phyloP scores from a whole-genome alignment of 2,888 invertebrate genomes.

The Limnephilus rhombicus region DNA sequence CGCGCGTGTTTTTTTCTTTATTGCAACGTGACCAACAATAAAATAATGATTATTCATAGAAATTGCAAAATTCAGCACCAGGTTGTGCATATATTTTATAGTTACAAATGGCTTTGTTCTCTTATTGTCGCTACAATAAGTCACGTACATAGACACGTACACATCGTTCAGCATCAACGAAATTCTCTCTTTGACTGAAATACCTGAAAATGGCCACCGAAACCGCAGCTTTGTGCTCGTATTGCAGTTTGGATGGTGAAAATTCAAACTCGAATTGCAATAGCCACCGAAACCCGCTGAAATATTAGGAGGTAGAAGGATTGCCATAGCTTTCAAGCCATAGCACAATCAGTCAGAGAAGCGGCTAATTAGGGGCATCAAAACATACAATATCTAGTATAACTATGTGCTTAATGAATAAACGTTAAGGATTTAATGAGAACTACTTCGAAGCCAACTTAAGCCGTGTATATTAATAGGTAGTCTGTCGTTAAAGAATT shows the following conservation, averaged over 20 bases:
- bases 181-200: conserved; percentile 1
- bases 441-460: too few species aligned
- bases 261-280: not conserved
- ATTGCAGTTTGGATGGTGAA: not conserved
- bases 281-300: not conserved
- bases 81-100: not conserved
- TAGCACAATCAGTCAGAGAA: not conserved
- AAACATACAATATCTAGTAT: not conserved
- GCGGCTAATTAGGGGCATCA: not conserved
- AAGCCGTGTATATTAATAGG: too few species aligned
- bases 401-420: not conserved
- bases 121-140: not conserved
- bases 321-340: not conserved
- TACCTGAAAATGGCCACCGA: not conserved
- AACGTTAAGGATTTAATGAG: not conserved
- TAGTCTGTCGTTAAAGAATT: too few species aligned
- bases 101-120: not conserved
- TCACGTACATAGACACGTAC: not conserved
- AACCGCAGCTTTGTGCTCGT: not conserved
- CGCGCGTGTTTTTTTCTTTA: not conserved
- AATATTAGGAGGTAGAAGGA: not conserved
- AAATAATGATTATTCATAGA: not conserved
- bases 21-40: not conserved
- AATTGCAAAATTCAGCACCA: not conserved
- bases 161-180: not conserved